Base-by-base conservation (phyloP, 1,140 invertebrate genomes). In the Colletes gigas region DNA sequence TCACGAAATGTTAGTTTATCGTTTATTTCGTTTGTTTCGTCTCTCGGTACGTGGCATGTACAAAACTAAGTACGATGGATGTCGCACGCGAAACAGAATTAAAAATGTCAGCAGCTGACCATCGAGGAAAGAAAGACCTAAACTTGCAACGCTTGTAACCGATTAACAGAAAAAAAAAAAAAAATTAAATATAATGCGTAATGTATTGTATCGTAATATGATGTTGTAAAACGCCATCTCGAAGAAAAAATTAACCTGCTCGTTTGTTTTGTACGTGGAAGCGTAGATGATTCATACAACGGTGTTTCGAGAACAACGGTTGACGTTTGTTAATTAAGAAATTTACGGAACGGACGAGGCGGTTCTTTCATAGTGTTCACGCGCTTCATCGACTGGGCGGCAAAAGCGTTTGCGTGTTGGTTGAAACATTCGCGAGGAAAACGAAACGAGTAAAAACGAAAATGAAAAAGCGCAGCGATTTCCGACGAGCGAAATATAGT, bases 171-270 rank as follows among this genome's bases (percentile, higher is more conserved):
- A 84, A 88, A 89, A 86, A 30, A 30, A 30, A 30, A 30, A 30
- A 30, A 30, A 30, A 30, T 30, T 30, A 88, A 89, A 88, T 89
- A 81, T 89, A 91, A 91, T 81, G 86, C 88, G 83, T 90, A 90
- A 85, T 90, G 88, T 90, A 91, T 89, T 88, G 86, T 91, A 91
- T 88, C 89, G 88, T 91, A 90, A 89, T 86, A 88, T 85, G 88
- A 87, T 90, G 90, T 91, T 89, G 84, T 90, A 91, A 91, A 90
- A 6, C 81, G 69, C 82, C 87, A 87, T 77, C 84, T 85, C 60
- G 82, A 85, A 30, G 82, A 85, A 30, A 86, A 84, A 88, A 84
- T 88, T 89, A 88, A 88, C 82, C 81, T 82, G 87, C 79, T 88
- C 88, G 88, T 90, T 87, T 47, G 30, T 47, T 88, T 89, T 88